phyloP scores from a whole-genome alignment of 2,113 vertebrate genomes.

The Nettapus auritus region DNA sequence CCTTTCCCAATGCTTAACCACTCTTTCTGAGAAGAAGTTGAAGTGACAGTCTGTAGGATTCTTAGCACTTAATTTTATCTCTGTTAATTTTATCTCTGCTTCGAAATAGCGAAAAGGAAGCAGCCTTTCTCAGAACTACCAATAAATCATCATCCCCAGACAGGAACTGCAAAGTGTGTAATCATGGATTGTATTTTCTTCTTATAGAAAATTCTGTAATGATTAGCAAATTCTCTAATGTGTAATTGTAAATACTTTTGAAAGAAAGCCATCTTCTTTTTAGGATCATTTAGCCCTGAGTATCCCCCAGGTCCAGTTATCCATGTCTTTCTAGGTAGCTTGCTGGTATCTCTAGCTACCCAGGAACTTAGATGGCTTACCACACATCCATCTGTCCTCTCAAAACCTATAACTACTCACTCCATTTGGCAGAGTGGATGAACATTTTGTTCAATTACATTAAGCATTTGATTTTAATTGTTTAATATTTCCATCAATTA shows the following conservation, averaged over 20 bases:
- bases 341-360: background rate
- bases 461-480: constrained; percentile 64
- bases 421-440: constrained; percentile 20
- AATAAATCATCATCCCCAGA: background rate
- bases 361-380: background rate
- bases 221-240: background rate
- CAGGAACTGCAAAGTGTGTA: background rate
- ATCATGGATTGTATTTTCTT: background rate
- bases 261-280: background rate
- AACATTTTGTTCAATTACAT: constrained; percentile 59
- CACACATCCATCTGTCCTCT: background rate
- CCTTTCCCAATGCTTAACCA: too few relatives aligned
- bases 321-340: background rate
- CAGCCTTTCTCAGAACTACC: background rate
- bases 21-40: too few relatives aligned
- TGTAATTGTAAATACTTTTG: background rate
- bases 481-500: constrained; percentile 70
- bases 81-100: too few relatives aligned
- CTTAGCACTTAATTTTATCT: background rate
- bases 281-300: background rate
- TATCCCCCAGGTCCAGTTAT: constrained; percentile 4
- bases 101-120: background rate
- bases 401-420: background rate
- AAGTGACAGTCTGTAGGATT: too few relatives aligned
- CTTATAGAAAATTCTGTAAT: background rate